These are phyloP conservation scores for Pseudorasbora parva DNA, from an alignment of 2,113 vertebrate species.

Conservation along the genomic window DNA sequence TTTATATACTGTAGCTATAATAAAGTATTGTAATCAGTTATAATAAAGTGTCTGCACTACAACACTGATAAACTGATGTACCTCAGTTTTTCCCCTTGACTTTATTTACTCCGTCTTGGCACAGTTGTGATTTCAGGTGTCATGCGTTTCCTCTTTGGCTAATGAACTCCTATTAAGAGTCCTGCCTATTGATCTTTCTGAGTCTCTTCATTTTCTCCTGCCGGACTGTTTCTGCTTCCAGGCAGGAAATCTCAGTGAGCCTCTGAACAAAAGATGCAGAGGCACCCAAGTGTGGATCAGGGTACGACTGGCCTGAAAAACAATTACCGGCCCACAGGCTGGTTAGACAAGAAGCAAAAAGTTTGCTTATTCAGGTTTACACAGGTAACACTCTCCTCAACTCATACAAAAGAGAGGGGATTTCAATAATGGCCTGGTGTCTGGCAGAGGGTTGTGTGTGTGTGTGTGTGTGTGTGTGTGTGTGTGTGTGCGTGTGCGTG, in stretches of 20 bases:
- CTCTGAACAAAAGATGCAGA: slow-evolving; percentile 69
- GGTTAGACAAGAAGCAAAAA: slow-evolving; percentile 20
- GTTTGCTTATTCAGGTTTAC: slow-evolving; percentile 5
- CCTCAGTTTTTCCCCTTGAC: not conserved
- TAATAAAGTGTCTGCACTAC: not conserved
- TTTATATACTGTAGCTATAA: no score
- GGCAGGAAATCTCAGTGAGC: slow-evolving; percentile 71
- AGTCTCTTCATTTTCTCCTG: slow-evolving; percentile 74
- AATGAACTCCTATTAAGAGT: slow-evolving; percentile 65
- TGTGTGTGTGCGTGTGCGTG: no score
- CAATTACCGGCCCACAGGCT: not conserved
- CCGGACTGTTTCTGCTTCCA: slow-evolving; percentile 70
- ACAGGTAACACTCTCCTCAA: not conserved
- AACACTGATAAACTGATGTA: no score
- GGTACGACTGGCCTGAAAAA: slow-evolving; percentile 66
- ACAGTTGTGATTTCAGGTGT: not conserved
- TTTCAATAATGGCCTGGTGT: not conserved
- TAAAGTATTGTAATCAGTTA: no score
- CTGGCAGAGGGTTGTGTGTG: not conserved
- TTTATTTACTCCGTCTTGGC: slow-evolving; percentile 13
- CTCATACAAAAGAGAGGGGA: not conserved
- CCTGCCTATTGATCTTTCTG: slow-evolving; percentile 64
- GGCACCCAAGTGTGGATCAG: slow-evolving; percentile 71
- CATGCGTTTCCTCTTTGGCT: slow-evolving; percentile 31
- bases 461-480: no score